Evolutionary conservation across 2,113 vertebrate genomes (phyloP).

Genomic region (Ptilorrhoa leucosticta): DNA sequence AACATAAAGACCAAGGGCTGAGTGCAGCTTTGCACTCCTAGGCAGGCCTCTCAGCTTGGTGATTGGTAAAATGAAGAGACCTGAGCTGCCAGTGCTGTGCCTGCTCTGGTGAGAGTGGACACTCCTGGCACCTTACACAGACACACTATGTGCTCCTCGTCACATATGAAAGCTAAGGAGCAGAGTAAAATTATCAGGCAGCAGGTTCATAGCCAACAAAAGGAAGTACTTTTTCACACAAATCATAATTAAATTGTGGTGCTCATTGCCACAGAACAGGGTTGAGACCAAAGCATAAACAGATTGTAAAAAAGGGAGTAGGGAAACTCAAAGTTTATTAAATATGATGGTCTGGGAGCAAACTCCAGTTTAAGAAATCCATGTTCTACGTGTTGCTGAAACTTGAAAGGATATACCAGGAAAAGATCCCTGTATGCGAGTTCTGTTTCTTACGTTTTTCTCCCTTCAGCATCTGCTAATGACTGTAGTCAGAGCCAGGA

Average conservation of each 20-base stretch:
- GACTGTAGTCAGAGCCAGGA: not conserved
- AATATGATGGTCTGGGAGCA: not conserved
- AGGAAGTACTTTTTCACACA: slow-evolving; percentile 22
- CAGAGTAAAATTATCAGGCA: not conserved
- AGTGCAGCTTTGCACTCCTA: not conserved
- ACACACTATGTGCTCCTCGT: not conserved
- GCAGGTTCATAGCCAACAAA: not conserved
- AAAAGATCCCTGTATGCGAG: not conserved
- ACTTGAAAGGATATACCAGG: not conserved
- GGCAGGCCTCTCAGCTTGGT: not conserved
- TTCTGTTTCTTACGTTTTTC: not conserved
- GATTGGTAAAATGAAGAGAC: not conserved
- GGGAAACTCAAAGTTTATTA: not conserved
- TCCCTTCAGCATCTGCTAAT: not conserved
- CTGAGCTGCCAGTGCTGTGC: not conserved
- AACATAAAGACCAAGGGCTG: not conserved
- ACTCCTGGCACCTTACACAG: not conserved
- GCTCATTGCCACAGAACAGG: not conserved
- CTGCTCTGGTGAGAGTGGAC: not conserved
- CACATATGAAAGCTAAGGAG: not conserved
- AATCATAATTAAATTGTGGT: not conserved
- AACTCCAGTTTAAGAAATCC: not conserved
- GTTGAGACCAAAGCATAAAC: not conserved
- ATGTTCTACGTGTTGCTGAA: not conserved
- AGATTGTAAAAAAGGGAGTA: not conserved